Base-by-base conservation (phyloP, 2,113 vertebrate species). In the Toxotes jaculatrix region DNA sequence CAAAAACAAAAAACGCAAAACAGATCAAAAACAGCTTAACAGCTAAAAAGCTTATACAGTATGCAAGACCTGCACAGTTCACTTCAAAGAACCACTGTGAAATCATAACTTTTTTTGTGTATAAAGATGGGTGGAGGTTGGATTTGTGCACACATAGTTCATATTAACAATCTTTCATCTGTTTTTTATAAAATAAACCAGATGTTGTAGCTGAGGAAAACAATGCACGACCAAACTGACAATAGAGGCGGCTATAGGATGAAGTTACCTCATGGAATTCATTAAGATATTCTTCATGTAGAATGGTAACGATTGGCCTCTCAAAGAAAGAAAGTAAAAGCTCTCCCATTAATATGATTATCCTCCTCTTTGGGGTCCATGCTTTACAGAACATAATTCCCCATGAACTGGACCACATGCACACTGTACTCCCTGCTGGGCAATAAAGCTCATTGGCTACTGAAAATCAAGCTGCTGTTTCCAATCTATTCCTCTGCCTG, bases 131-230 rank as follows among this genome's bases (percentile, higher is more conserved):
- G 21, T 36, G 57, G 77, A 84, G 65, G 74, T 84, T 42, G 21
- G 27, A 68, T 63, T 82, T 68, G 63, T 70, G 53, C 77, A 45
- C 43, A 59, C 4, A 45, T 57, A 74, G 47, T 86, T 91, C 79
- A 83, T 78, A 84, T 90, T 87, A 85, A 91, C 79, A 74, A 75
- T 60, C 70, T 88, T 89, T 95, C 87, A 93, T 92, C 81, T 84
- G 83, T 82, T 61, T 89, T 84, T 73, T 82, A 67, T 84, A 91
- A 27, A 27, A 80, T 74, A 83, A 88, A 76, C 84, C 88, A 91
- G 85, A 89, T 89, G 88, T 78, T 85, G 62, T 60, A 79, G 67
- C 59, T 55, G 34, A 74, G 57, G 51, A 31, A 67, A 70, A 59
- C 40, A 45, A 68, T 42, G 13, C 38, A 56, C 40, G 27, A 59